Base-by-base conservation (phyloP, 2,888 invertebrate species). In the Aspidiotus rigidus region DNA sequence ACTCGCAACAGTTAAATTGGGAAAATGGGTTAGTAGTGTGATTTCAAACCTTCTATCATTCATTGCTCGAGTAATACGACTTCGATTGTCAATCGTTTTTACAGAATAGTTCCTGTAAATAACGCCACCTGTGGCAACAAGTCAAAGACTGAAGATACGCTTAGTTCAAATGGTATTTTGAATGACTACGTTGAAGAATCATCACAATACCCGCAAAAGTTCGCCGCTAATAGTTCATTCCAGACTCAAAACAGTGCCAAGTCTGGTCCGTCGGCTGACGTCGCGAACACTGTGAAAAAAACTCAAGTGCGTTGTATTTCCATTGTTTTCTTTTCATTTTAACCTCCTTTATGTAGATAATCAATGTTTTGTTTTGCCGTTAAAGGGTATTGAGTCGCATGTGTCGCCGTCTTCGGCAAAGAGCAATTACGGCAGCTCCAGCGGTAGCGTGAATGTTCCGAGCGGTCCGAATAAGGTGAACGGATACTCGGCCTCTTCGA, bases 111-210 rank as follows among this genome's bases (percentile, higher is more conserved):
- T 69, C 69, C 69, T 69, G 69, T 55, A 62, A 69, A 61, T 54
- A 62, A 53, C 62, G 69, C 69, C 69, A 41, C 64, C 44, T 15
- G 57, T 57, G 70, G 64, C 61, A 64, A 60, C 55, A 64, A 70
- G 63, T 70, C 70, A 64, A 70, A 70, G 64, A 64, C 70, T 70
- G 64, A 70, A 64, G 64, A 70, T 64, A 64, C 64, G 60, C 64
- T 60, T 61, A 64, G 61, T 41, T 64, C 64, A 28, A 64, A 64
- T 41, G 64, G 64, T 62, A 44, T 62, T 41, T 55, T 62, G 55
- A 56, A 54, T 55, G 62, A 57, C 53, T 62, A 69, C 40, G 55
- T 39, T 15, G 62, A 61, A 55, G 62, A 69, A 69, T 44, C 69
- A 55, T 61, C 69, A 42, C 66, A 66, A 42, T 57, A 55, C 57